Evolutionary conservation across 1,140 invertebrate genomes (phyloP), one percentile per base, ranked within the genome.

Genomic region (Anastrepha obliqua): DNA sequence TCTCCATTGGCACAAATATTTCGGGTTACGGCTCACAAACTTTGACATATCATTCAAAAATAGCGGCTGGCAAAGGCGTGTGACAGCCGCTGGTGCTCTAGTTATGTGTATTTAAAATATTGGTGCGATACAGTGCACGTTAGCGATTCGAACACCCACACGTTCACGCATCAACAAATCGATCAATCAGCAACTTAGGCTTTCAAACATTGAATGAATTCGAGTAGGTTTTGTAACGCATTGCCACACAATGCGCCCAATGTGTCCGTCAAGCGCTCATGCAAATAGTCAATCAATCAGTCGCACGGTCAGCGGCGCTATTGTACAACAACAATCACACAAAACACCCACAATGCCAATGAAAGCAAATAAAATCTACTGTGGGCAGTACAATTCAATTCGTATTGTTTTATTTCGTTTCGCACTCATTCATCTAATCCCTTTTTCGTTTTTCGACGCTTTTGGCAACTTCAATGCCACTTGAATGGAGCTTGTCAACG

Each of bases 401-500:
- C 60, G 4, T 5, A 5, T 62, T 62, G 60, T 62, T 17, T 13
- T 8, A 15, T 15, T 62, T n/a, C 60, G 60, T 5, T 17, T 17
- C 15, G 15, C 13, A 4, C 60, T 62, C 15, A 6, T 74, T 47
- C 44, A 74, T 47, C 6, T 47, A 74, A 74, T 74, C 70, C 42
- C 44, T 74, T 74, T 74, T 29, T 29, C 29, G 29, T 29, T 29
- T 29, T 74, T 17, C 39, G 42, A 17, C 70, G n/a, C 70, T 44
- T 74, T 74, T n/a, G 15, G 13, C 60, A 62, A 8, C 13, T 62
- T 4, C 60, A 62, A 62, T 62, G 70, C 70, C 70, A 74, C 70
- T 74, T 74, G 42, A 74, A 42, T 47, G 70, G 70, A n/a, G 42
- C 70, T 74, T 74, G 70, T 74, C 70, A 74, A 74, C 70, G 70